These are phyloP conservation scores for Platerodrilus igneus DNA, from an alignment of 2,888 invertebrate species.

Conservation along the genomic window DNA sequence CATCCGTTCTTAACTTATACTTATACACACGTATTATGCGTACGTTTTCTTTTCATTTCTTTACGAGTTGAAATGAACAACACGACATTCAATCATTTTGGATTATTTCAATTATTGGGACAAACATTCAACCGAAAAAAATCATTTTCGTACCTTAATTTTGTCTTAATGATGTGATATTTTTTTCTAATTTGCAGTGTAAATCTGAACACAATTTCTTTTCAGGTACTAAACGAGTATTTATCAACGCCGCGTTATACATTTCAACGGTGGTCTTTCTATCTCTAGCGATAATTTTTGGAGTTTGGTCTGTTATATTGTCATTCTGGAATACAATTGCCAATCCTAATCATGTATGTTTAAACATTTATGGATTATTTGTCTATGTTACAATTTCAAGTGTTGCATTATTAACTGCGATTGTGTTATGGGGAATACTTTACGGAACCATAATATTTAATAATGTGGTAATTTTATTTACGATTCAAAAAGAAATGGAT, in stretches of 20 bases:
- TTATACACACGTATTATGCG: too few relatives aligned
- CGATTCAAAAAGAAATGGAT: constrained; percentile 36
- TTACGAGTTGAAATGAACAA: too few relatives aligned
- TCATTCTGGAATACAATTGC: constrained; percentile 56
- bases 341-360: constrained; percentile 56
- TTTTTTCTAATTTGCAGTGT: too few relatives aligned
- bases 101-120: too few relatives aligned
- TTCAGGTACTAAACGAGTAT: constrained; percentile 28
- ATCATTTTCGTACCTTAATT: too few relatives aligned
- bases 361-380: constrained; percentile 57
- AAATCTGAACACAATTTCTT: too few relatives aligned
- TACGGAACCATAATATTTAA: constrained; percentile 39
- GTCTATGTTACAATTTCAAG: constrained; percentile 56
- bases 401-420: constrained; percentile 34
- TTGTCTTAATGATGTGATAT: too few relatives aligned
- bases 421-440: constrained; percentile 46
- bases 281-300: constrained; percentile 50
- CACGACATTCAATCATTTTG: too few relatives aligned
- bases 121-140: too few relatives aligned
- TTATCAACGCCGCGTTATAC: constrained; percentile 51
- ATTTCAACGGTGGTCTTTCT: constrained; percentile 54
- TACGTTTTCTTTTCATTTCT: too few relatives aligned
- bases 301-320: constrained; percentile 49
- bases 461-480: constrained; percentile 45
- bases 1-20: too few relatives aligned